Evolutionary conservation across 2,797 vertebrate genomes (phyloP).

Genomic region (Aldrovandia affinis): DNA sequence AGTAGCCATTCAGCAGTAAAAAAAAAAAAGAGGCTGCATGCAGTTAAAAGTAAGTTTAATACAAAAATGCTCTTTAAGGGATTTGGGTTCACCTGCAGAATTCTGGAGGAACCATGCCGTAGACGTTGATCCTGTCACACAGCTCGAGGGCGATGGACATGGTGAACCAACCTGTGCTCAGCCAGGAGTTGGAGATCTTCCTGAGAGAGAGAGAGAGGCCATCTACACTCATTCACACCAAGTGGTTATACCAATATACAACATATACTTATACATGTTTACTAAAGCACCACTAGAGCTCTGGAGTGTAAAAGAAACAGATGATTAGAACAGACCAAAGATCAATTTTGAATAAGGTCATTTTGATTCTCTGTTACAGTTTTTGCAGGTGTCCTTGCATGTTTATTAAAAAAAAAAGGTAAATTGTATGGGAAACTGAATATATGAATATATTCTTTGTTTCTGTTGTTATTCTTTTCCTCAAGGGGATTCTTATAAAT

Average conservation of each 20-base stretch:
- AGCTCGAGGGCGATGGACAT: constrained; percentile 97
- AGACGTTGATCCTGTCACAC: constrained; percentile 93
- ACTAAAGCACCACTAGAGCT: neutral
- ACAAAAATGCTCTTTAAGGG: no score
- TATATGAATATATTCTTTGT: neutral
- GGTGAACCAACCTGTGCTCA: constrained; percentile 99
- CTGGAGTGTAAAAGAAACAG: constrained; percentile 62
- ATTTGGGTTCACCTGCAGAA: constrained; percentile 90
- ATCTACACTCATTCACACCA: neutral
- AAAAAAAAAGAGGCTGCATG: no score
- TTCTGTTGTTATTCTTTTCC: neutral
- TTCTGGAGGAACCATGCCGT: constrained; percentile 97
- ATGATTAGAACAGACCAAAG: neutral
- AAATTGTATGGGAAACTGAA: neutral
- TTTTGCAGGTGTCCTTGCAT: no score
- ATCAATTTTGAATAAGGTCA: neutral
- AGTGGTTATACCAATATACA: neutral
- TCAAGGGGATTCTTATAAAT: constrained; percentile 10
- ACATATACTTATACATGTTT: neutral
- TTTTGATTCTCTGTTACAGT: neutral
- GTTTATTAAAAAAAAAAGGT: neutral
- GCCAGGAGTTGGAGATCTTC: constrained; percentile 96
- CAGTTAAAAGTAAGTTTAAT: no score
- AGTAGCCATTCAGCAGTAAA: no score
- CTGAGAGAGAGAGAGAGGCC: constrained; percentile 64